phyloP scores from a whole-genome alignment of 2,888 invertebrate genomes.

The Proisotoma minuta region DNA sequence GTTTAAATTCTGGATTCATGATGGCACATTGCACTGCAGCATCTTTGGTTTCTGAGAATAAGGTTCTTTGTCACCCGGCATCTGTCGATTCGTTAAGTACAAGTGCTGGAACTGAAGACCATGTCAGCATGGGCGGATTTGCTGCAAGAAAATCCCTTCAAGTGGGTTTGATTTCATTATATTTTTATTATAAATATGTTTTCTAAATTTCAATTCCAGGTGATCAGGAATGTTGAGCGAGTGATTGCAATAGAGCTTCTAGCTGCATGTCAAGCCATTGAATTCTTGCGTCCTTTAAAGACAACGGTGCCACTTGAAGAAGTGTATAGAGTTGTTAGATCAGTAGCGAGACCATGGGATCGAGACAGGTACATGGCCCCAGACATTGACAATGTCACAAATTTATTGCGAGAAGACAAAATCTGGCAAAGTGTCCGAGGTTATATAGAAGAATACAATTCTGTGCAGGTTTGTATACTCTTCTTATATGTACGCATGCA shows the following conservation, averaged over 20 bases:
- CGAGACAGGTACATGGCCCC: slow-evolving; percentile 63
- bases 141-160: slow-evolving; percentile 61
- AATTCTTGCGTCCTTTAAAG: slow-evolving; percentile 61
- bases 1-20: slow-evolving; percentile 66
- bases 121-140: slow-evolving; percentile 67
- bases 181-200: neutral
- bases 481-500: neutral
- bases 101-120: slow-evolving; percentile 64
- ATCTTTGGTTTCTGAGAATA: slow-evolving; percentile 63
- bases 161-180: slow-evolving; percentile 50
- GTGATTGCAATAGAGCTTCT: slow-evolving; percentile 64
- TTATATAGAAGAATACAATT: slow-evolving; percentile 53
- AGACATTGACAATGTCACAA: slow-evolving; percentile 60
- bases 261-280: slow-evolving; percentile 64
- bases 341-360: slow-evolving; percentile 57
- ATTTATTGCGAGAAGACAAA: slow-evolving; percentile 54
- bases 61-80: slow-evolving; percentile 63
- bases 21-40: slow-evolving; percentile 65
- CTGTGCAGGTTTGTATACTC: slow-evolving; percentile 49
- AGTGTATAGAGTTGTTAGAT: slow-evolving; percentile 59
- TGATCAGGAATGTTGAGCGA: slow-evolving; percentile 56
- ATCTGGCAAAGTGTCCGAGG: slow-evolving; percentile 57
- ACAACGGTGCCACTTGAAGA: slow-evolving; percentile 62
- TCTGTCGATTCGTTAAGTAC: slow-evolving; percentile 64
- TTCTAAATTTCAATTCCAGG: slow-evolving; percentile 45